phyloP scores from a whole-genome alignment of 2,888 invertebrate species.

The Coremacera marginata region DNA sequence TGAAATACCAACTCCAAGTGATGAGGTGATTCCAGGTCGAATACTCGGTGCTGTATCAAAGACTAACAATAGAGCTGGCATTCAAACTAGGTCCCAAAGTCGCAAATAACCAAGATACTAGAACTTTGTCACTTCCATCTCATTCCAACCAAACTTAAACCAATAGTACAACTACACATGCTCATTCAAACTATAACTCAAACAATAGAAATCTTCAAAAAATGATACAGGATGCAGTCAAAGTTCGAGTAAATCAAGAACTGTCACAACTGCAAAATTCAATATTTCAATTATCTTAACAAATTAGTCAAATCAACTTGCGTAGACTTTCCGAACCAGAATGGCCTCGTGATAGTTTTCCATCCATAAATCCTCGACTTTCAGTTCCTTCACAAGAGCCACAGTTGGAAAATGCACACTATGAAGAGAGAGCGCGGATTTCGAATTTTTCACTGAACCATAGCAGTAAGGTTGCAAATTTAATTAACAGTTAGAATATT shows the following conservation, averaged over 20 bases:
- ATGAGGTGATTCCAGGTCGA: not conserved
- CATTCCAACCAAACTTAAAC: not conserved
- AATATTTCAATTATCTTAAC: conserved; percentile 17
- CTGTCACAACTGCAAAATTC: conserved; percentile 19
- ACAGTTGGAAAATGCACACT: not conserved
- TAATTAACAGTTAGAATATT: conserved; percentile 13
- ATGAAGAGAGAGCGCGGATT: not conserved
- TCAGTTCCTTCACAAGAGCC: not conserved
- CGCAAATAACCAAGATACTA: no score
- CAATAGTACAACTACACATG: not conserved
- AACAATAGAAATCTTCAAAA: not conserved
- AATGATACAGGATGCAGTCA: not conserved
- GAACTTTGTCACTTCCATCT: not conserved
- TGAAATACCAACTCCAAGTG: no score
- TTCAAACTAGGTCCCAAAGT: no score
- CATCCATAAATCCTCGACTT: not conserved
- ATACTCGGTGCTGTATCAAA: no score
- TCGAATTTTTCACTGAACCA: not conserved
- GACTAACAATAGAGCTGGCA: no score
- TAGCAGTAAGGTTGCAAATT: conserved; percentile 22
- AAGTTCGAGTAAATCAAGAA: not conserved
- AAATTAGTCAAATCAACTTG: conserved; percentile 9
- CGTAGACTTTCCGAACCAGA: conserved; percentile 11
- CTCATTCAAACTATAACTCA: not conserved
- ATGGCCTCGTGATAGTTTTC: conserved; percentile 15